Conservation (phyloP, 2,113 vertebrate genomes). For the Romanogobio albipinnatus region DNA sequence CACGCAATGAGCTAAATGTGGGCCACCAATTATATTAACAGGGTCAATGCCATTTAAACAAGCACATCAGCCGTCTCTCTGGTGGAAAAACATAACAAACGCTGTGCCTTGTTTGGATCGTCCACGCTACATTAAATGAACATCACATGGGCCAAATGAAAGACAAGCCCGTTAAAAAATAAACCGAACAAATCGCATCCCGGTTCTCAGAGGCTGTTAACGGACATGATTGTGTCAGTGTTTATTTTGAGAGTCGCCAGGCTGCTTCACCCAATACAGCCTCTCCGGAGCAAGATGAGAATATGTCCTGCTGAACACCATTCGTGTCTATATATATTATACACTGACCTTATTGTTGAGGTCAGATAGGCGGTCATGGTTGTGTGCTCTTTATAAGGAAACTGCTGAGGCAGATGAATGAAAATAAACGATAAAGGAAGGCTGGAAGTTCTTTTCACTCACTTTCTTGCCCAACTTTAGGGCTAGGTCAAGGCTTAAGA, state of each 20-base stretch:
- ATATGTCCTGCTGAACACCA: constrained; percentile 26
- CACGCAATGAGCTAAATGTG: constrained; percentile 45
- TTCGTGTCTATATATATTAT: constrained; percentile 30
- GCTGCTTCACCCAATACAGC: constrained; percentile 1
- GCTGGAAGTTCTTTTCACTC: not conserved
- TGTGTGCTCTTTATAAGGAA: constrained; percentile 21
- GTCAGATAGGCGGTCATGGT: constrained; percentile 17
- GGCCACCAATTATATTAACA: constrained; percentile 28
- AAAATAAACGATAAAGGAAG: constrained; percentile 6
- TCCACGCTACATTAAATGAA: constrained; percentile 22
- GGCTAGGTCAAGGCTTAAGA: constrained; percentile 14
- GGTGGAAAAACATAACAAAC: constrained; percentile 42
- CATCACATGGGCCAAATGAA: constrained; percentile 39
- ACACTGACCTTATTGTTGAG: constrained; percentile 24
- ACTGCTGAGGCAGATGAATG: constrained; percentile 39
- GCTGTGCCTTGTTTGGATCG: constrained; percentile 44
- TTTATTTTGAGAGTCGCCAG: constrained; percentile 52
- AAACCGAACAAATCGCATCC: constrained; percentile 25
- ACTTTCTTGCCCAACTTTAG: not conserved
- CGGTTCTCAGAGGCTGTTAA: constrained; percentile 9
- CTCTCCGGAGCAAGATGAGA: not conserved
- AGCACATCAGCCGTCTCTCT: constrained; percentile 20
- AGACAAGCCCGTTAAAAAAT: constrained; percentile 48
- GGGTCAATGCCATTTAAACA: constrained; percentile 48
- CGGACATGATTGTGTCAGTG: not conserved